Base-by-base conservation (phyloP, 2,113 vertebrate genomes). In the Daboia siamensis region DNA sequence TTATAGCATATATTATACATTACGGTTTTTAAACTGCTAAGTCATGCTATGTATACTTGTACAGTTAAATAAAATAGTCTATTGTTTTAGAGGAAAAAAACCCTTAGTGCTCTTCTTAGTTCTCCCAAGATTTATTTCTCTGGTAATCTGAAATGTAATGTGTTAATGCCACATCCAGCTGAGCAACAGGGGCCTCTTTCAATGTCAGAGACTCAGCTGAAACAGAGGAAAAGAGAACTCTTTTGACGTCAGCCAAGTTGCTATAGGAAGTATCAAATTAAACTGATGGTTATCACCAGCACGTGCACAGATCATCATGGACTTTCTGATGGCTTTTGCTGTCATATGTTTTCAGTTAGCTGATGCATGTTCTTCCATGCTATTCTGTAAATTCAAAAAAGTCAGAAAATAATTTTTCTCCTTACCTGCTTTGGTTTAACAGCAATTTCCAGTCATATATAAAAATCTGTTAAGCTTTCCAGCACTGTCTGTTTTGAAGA, bases 251-350 rank as follows among this genome's bases (percentile, higher is more conserved):
- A 96, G 87, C n/a, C 88, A 94, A 95, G 95, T 95, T n/a, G 3
- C 96, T 93, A 91, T 90, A 93, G 95, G 96, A 96, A 96, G 94
- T 94, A 95, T 96, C 54, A 3, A 87, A 95, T 96, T 96, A 95
- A 96, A 95, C 94, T 95, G 96, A 96, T 97, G 91, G 95, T 96
- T 96, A 97, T 96, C 97, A 95, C 29, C 93, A 93, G 96, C 95
- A 96, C 86, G 89, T 96, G 96, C 91, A 96, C 0, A 39, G 48
- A 51, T 7, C 95, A 90, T 95, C 94, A 88, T 0, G 0, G 93
- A 92, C 92, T 93, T 97, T 96, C 95, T 96, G 96, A 95, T 96
- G 94, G 94, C 64, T 90, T 92, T 95, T 54, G 39, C 93, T 85
- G 94, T 95, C 94, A 92, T 96, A 87, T 92, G 96, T 91, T 96